phyloP scores from a whole-genome alignment of 2,797 vertebrate genomes.

The Kryptolebias ocellatus region DNA sequence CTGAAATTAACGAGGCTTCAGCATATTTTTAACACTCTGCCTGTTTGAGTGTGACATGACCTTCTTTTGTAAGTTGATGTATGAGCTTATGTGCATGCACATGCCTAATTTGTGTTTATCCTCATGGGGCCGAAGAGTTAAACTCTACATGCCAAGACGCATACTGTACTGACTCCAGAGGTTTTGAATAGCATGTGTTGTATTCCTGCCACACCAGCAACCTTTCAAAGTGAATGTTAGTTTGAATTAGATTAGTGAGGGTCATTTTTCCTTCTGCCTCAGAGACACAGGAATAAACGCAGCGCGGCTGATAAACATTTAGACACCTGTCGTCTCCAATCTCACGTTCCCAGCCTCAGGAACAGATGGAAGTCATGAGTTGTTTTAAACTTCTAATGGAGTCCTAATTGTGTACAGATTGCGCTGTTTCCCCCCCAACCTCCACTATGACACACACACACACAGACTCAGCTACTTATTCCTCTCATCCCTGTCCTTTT shows the following conservation, averaged over 20 bases:
- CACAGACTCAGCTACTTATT: constrained; percentile 33
- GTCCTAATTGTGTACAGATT: constrained; percentile 77
- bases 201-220: constrained; percentile 62
- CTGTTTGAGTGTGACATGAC: constrained; percentile 27
- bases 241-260: constrained; percentile 80
- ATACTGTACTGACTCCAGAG: constrained; percentile 42
- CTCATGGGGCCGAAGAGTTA: constrained; percentile 38
- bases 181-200: constrained; percentile 64
- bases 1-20: constrained; percentile 21
- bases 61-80: constrained; percentile 38
- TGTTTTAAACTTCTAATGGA: constrained; percentile 75
- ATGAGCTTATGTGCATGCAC: constrained; percentile 31
- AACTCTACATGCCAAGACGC: constrained; percentile 42
- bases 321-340: constrained; percentile 83
- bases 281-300: constrained; percentile 76
- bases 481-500: constrained; percentile 33
- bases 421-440: constrained; percentile 41
- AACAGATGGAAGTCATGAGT: constrained; percentile 79
- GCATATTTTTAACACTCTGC: constrained; percentile 23
- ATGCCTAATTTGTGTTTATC: constrained; percentile 44
- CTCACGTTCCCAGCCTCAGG: constrained; percentile 59
- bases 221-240: constrained; percentile 76
- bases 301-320: constrained; percentile 81
- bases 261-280: constrained; percentile 75
- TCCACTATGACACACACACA: constrained; percentile 30